phyloP scores from a whole-genome alignment of 2,888 invertebrate genomes.

The Cheilosia variabilis region DNA sequence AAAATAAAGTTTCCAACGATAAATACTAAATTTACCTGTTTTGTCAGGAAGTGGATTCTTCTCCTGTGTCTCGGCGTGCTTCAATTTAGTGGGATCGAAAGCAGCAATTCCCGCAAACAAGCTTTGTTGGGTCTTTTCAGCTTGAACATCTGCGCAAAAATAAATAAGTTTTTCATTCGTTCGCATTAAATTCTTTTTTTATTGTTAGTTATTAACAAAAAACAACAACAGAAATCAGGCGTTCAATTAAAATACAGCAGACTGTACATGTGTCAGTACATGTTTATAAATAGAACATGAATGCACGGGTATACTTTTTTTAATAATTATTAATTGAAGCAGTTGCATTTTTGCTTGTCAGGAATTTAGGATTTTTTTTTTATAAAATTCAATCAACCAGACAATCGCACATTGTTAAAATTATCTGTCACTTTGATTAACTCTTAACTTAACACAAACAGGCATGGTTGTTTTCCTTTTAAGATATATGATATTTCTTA shows the following conservation, averaged over 20 bases:
- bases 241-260: neutral
- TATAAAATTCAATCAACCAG: constrained; percentile 5
- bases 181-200: neutral
- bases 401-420: neutral
- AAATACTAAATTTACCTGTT: constrained; percentile 88
- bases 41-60: constrained; percentile 97
- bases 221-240: constrained; percentile 4
- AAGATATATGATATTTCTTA: constrained; percentile 34
- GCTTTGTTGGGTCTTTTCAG: constrained; percentile 93
- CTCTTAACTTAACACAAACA: neutral
- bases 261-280: neutral
- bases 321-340: neutral
- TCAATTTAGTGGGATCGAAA: constrained; percentile 92
- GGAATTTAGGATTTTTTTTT: neutral
- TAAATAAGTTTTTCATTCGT: neutral
- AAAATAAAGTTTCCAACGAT: neutral
- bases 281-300: neutral
- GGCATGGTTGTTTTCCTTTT: constrained; percentile 7
- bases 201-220: constrained; percentile 8
- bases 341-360: constrained; percentile 1
- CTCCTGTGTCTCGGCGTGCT: constrained; percentile 95
- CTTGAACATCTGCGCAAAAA: constrained; percentile 89
- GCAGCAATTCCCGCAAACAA: constrained; percentile 93
- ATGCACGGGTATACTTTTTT: neutral
- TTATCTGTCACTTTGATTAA: neutral